Conservation (phyloP, 1,140 invertebrate genomes). For the Mya arenaria region DNA sequence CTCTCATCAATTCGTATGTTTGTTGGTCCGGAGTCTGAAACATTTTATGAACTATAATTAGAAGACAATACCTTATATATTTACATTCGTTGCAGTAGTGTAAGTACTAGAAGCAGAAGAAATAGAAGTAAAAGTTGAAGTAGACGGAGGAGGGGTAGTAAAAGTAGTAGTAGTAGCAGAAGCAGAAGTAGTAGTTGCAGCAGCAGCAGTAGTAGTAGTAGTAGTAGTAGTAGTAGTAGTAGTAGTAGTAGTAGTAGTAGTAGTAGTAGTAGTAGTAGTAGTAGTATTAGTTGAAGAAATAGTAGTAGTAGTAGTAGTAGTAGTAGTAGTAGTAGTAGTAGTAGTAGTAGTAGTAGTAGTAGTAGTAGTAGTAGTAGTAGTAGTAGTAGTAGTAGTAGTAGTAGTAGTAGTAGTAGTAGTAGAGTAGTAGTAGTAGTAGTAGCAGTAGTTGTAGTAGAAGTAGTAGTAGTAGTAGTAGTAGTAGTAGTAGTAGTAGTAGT, state of each 20-base stretch:
- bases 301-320: not conserved
- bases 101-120: not conserved
- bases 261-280: not conserved
- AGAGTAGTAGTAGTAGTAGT: not conserved
- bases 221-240: not conserved
- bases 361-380: not conserved
- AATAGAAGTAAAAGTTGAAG: not conserved
- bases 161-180: not conserved
- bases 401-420: not conserved
- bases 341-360: not conserved
- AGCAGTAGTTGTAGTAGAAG: not conserved
- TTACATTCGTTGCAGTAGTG: too few relatives aligned
- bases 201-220: not conserved
- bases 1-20: slow-evolving; percentile 38
- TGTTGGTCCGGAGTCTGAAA: slow-evolving; percentile 35
- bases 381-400: not conserved
- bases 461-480: not conserved
- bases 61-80: too few relatives aligned
- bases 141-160: not conserved
- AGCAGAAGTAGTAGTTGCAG: not conserved
- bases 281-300: not conserved
- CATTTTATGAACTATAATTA: too few relatives aligned
- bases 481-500: not conserved
- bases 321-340: not conserved
- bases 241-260: not conserved